Base-by-base conservation (phyloP, 2,113 vertebrate species). In the Poeciliopsis retropinna region DNA sequence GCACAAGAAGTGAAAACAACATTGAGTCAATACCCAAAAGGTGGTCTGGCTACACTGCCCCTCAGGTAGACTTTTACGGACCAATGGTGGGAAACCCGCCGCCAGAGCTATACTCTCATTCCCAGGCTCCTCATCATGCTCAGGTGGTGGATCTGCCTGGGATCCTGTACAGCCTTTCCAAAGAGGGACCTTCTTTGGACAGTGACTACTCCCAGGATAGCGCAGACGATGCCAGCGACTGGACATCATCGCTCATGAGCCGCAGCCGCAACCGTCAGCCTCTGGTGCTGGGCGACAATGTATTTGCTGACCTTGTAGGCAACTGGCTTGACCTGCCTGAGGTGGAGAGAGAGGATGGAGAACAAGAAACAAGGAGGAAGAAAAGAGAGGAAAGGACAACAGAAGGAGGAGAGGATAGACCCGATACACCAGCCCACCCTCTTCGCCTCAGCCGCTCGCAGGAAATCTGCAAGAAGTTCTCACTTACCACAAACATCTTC, bases 251-350 rank as follows among this genome's bases (percentile, higher is more conserved):
- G 0, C 85, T 99, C 2, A 97, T 99, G 96, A 98, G 95, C 64
- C 94, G 95, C 75, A 95, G 95, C 80, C 95, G 98, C 60, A 99
- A 97, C 72, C 95, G 98, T 9, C 98, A 98, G 81, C 98, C 98
- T 0, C 92, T 99, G 80, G 96, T 99, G 27, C 82, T 99, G 74
- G 98, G 98, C 0, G 97, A 99, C 85, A 99, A 99, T 27, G 88
- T 98, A 82, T 98, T 99, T 0, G 98, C 98, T 0, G 98, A 99
- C 91, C 93, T 99, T 1, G 98, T 99, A 74, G 97, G 97, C 64
- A 99, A 99, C 91, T 99, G 97, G 97, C 88, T 99, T 87, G 97
- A 99, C 90, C 88, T 99, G 83, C 98, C 97, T 0, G 97, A 98
- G 88, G 86, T 97, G 85, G 98, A 98, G 39, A 95, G 95, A 65